These are phyloP conservation scores for Ptychoptera contaminata DNA, from an alignment of 2,888 invertebrate species.

Conservation along the genomic window DNA sequence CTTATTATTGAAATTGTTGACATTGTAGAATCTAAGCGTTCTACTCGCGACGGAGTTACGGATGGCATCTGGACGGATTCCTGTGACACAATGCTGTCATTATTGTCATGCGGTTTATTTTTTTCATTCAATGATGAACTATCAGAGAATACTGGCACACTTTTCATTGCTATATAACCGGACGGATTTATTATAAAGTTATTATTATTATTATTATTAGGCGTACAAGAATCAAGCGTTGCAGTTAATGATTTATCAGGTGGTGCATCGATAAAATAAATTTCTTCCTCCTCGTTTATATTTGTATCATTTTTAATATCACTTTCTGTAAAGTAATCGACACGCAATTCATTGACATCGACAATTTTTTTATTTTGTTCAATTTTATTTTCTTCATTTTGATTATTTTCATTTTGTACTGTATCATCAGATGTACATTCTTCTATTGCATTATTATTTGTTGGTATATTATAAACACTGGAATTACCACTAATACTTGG, in stretches of 20 bases:
- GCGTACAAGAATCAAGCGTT: constrained; percentile 2
- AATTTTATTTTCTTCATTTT: neutral
- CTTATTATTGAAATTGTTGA: constrained; percentile 24
- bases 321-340: constrained; percentile 28
- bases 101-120: neutral
- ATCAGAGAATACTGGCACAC: constrained; percentile 1
- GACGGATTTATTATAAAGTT: neutral
- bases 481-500: constrained; percentile 14
- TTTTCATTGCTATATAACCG: constrained; percentile 2
- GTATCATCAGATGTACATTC: neutral
- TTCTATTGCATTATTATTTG: constrained; percentile 19
- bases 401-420: neutral
- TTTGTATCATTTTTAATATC: constrained; percentile 20
- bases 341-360: constrained; percentile 17
- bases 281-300: constrained; percentile 8
- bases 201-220: neutral
- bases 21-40: constrained; percentile 23
- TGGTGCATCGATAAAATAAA: constrained; percentile 17
- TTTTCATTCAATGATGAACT: neutral
- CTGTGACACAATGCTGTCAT: no score
- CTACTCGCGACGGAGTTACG: constrained; percentile 9
- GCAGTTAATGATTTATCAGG: constrained; percentile 3
- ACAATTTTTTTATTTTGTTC: neutral
- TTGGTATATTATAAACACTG: constrained; percentile 25
- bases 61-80: neutral